A percentile compares a stretch with the other conserved stretches of the same genome.
Evolutionary conservation across 2,888 invertebrate genomes (phyloP).

Genomic region (Dryadula phaetusa): DNA sequence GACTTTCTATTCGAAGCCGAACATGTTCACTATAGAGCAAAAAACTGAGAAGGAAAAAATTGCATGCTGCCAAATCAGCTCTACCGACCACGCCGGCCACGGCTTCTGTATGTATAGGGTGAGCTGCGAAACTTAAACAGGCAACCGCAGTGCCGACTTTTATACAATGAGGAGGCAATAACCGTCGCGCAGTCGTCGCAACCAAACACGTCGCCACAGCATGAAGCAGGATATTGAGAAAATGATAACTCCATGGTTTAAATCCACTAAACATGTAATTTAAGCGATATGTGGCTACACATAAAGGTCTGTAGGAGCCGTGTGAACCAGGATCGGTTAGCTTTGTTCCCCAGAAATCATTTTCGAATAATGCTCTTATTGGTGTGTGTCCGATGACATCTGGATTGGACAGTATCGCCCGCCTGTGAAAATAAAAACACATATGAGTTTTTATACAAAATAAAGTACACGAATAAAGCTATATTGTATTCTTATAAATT

Average conservation of each 20-base stretch:
- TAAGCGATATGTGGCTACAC: slow-evolving; percentile 93
- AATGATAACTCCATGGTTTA: slow-evolving; percentile 93
- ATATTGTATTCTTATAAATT: no score
- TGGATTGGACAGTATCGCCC: slow-evolving; percentile 97
- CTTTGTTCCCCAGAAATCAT: slow-evolving; percentile 99
- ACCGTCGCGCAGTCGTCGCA: slow-evolving; percentile 89
- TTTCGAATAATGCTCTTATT: slow-evolving; percentile 91
- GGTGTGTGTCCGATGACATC: slow-evolving; percentile 95
- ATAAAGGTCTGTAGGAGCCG: slow-evolving; percentile 97
- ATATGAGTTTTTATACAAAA: neutral
- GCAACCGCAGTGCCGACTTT: slow-evolving; percentile 89
- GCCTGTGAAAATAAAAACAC: slow-evolving; percentile 85
- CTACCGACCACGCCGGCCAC: slow-evolving; percentile 98
- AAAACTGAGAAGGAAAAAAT: slow-evolving; percentile 95
- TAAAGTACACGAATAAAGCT: neutral
- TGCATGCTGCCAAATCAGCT: slow-evolving; percentile 96
- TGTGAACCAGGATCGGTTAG: slow-evolving; percentile 96
- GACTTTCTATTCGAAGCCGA: slow-evolving; percentile 83
- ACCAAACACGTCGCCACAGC: slow-evolving; percentile 93
- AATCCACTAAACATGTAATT: slow-evolving; percentile 92
- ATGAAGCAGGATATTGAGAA: slow-evolving; percentile 94
- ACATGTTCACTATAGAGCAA: slow-evolving; percentile 93
- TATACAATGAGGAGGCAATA: slow-evolving; percentile 86
- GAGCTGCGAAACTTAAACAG: slow-evolving; percentile 95
- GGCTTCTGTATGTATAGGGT: slow-evolving; percentile 98